A percentile compares a stretch with the other conserved stretches of the same genome.
These are phyloP conservation scores for Palythoa grandiflora DNA, from an alignment of 92 coral and sea anemone genomes.

Conservation along the genomic window DNA sequence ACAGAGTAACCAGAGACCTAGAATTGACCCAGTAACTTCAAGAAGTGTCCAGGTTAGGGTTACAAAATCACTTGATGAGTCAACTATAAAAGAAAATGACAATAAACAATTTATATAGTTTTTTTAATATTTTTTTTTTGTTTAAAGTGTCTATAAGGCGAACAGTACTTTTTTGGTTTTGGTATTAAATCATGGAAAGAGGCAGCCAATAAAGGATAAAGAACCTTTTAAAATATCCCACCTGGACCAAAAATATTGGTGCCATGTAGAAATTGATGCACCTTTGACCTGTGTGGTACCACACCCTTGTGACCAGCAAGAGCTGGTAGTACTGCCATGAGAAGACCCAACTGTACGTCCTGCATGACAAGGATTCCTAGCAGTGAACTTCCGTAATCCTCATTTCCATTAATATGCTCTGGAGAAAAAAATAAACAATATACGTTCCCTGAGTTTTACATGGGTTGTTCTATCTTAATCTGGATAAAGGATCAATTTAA, in stretches of 20 bases:
- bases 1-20: constrained; percentile 75
- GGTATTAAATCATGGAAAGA: no score
- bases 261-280: constrained; percentile 63
- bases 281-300: constrained; percentile 58
- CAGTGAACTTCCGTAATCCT: constrained; percentile 90
- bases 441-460: not conserved
- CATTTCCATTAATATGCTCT: constrained; percentile 95
- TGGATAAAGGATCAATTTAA: no score
- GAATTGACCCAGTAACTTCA: constrained; percentile 82
- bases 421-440: not conserved
- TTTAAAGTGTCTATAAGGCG: no score
- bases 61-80: constrained; percentile 56
- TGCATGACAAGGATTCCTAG: constrained; percentile 98
- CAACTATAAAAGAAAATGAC: not conserved
- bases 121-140: no score
- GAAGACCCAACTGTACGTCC: constrained; percentile 92
- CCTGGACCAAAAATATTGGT: constrained; percentile 50
- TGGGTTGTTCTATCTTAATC: no score
- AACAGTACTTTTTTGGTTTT: no score
- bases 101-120: not conserved
- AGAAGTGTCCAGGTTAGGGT: constrained; percentile 75
- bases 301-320: constrained; percentile 86
- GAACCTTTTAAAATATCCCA: not conserved
- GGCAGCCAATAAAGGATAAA: no score
- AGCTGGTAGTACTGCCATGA: constrained; percentile 94